phyloP scores from a whole-genome alignment of 2,888 invertebrate genomes.

The Acronicta aceris region DNA sequence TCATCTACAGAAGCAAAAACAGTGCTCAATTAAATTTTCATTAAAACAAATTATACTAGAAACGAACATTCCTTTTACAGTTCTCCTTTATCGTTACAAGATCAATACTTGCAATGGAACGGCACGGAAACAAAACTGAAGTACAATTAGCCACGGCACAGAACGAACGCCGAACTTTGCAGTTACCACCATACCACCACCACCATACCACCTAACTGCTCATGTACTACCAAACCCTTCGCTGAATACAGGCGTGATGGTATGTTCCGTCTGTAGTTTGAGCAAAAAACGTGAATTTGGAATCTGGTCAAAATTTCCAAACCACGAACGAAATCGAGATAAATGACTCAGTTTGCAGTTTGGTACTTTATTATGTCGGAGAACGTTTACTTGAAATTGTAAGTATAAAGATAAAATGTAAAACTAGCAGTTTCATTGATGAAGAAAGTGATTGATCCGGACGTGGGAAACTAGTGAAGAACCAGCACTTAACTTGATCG shows the following conservation, averaged over 20 bases:
- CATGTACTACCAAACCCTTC: too few relatives aligned
- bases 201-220: too few relatives aligned
- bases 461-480: neutral
- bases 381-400: neutral
- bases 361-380: neutral
- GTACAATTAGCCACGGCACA: slow-evolving; percentile 47
- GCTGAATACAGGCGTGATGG: too few relatives aligned
- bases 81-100: slow-evolving; percentile 1
- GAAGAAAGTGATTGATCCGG: slow-evolving; percentile 1
- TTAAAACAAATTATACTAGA: slow-evolving; percentile 1
- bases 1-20: too few relatives aligned
- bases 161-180: slow-evolving; percentile 36
- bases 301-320: slow-evolving; percentile 5
- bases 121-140: slow-evolving; percentile 40
- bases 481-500: neutral
- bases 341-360: neutral
- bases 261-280: too few relatives aligned
- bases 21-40: too few relatives aligned
- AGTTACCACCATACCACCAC: slow-evolving; percentile 29
- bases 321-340: neutral
- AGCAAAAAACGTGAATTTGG: slow-evolving; percentile 8
- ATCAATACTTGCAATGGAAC: slow-evolving; percentile 46
- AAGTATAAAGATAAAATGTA: neutral
- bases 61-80: slow-evolving; percentile 11
- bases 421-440: neutral